phyloP scores from a whole-genome alignment of 35 echinoderm and acorn worm genomes.

The Strongylocentrotus purpuratus region DNA sequence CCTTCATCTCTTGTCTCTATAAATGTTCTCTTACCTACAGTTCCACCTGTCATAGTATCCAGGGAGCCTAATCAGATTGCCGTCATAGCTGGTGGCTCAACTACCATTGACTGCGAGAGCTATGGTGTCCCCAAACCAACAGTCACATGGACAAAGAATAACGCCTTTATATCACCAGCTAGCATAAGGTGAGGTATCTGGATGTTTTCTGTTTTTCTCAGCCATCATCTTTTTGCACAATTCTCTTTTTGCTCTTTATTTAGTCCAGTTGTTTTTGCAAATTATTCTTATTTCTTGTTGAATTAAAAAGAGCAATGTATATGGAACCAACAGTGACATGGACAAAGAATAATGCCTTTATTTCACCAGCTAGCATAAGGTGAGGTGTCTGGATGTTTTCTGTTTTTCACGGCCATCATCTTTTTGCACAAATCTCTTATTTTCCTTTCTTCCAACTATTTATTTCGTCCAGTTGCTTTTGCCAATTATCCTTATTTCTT shows the following conservation, averaged over 20 bases:
- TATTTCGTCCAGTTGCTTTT: too few species aligned
- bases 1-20: neutral
- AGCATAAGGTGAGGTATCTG: constrained; percentile 65
- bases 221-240: neutral
- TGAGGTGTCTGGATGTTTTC: neutral
- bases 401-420: neutral
- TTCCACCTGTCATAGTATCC: constrained; percentile 56
- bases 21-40: constrained; percentile 24
- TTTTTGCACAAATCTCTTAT: neutral
- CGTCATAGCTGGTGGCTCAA: constrained; percentile 25
- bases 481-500: too few species aligned
- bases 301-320: too few species aligned
- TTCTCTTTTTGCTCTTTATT: neutral
- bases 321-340: constrained; percentile 67
- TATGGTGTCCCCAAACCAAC: constrained; percentile 79
- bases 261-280: too few species aligned
- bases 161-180: constrained; percentile 60
- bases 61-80: constrained; percentile 21
- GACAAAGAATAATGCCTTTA: constrained; percentile 73
- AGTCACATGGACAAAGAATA: constrained; percentile 81
- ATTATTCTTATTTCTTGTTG: too few species aligned
- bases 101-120: constrained; percentile 73
- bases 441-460: neutral
- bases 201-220: neutral
- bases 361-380: constrained; percentile 75